A percentile compares a stretch with the other conserved stretches of the same genome.
phyloP scores from a whole-genome alignment of 2,888 invertebrate species.

The Rhingia campestris region DNA sequence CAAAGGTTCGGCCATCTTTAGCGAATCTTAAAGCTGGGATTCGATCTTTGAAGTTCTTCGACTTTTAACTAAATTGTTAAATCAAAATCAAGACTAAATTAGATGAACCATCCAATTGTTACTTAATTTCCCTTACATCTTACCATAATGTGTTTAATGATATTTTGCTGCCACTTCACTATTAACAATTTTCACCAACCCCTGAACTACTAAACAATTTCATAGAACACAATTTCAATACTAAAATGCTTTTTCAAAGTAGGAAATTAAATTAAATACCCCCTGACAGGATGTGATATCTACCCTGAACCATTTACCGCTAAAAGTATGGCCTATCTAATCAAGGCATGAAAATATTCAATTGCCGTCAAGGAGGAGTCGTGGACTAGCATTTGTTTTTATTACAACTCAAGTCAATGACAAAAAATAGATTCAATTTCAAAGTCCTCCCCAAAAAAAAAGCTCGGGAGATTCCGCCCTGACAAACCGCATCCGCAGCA shows the following conservation, averaged over 20 bases:
- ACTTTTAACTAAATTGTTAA: no score
- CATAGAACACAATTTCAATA: slow-evolving; percentile 36
- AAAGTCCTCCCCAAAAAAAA: slow-evolving; percentile 19
- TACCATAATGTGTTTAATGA: no score
- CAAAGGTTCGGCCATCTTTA: no score
- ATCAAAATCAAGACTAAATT: no score
- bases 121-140: no score
- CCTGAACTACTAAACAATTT: no score
- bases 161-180: no score
- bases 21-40: no score
- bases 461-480: slow-evolving; percentile 27
- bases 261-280: slow-evolving; percentile 43
- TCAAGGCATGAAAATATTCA: slow-evolving; percentile 29
- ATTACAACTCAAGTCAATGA: slow-evolving; percentile 54
- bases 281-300: background rate
- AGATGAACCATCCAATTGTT: no score
- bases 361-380: slow-evolving; percentile 40
- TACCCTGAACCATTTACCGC: background rate
- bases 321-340: background rate
- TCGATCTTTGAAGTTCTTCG: no score
- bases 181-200: no score
- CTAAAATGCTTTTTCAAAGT: background rate
- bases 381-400: slow-evolving; percentile 54
- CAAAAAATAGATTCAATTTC: slow-evolving; percentile 24
- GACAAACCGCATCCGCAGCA: slow-evolving; percentile 19